phyloP scores from a whole-genome alignment of 2,888 invertebrate genomes.

The Caradrina kadenii region DNA sequence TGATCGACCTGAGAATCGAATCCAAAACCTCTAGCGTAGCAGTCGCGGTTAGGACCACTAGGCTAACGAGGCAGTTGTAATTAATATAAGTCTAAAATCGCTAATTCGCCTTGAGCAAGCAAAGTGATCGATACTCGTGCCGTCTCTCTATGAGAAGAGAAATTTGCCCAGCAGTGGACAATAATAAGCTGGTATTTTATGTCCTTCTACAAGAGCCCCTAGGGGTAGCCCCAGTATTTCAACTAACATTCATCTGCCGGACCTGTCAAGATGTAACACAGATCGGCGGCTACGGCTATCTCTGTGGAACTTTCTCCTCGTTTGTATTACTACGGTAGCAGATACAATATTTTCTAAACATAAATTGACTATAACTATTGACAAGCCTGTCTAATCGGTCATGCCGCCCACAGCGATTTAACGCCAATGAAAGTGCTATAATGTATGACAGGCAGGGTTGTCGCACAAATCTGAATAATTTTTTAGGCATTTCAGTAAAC shows the following conservation, averaged over 20 bases:
- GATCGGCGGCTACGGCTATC: constrained; percentile 27
- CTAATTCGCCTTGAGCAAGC: too few species aligned
- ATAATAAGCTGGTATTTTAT: neutral
- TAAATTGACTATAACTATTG: neutral
- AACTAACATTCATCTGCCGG: neutral
- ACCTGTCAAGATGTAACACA: constrained; percentile 33
- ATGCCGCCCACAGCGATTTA: constrained; percentile 33
- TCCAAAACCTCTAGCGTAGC: too few species aligned
- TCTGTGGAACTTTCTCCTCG: constrained; percentile 31
- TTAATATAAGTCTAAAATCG: too few species aligned
- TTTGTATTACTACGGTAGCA: constrained; percentile 12
- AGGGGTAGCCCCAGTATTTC: neutral
- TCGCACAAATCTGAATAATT: constrained; percentile 10
- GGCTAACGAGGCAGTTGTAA: too few species aligned
- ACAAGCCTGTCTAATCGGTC: constrained; percentile 38
- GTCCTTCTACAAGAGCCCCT: neutral
- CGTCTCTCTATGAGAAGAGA: too few species aligned
- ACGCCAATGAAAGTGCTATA: constrained; percentile 44
- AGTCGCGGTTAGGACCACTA: too few species aligned
- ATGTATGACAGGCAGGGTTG: constrained; percentile 33
- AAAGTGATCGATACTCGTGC: too few species aligned
- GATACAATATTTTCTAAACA: constrained; percentile 33
- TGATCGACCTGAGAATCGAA: too few species aligned
- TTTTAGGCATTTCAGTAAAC: neutral
- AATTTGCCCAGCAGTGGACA: too few species aligned